A percentile compares a stretch with the other conserved stretches of the same genome.
Conservation (phyloP, 2,888 invertebrate species). For the Patella depressa region DNA sequence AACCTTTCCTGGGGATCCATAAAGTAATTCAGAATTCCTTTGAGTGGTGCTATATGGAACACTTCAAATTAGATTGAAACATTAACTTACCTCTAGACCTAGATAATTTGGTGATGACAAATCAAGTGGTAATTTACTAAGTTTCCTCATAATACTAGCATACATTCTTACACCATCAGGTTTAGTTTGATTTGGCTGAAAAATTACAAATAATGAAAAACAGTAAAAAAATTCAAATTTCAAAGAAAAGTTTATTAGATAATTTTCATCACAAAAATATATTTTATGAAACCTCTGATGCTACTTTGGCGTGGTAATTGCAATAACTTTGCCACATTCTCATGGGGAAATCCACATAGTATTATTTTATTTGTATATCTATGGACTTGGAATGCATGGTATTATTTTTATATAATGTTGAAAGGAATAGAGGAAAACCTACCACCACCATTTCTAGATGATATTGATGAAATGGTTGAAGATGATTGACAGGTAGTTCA, state of each 20-base stretch:
- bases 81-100: slow-evolving; percentile 57
- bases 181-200: slow-evolving; percentile 54
- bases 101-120: slow-evolving; percentile 58
- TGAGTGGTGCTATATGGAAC: background rate
- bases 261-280: background rate
- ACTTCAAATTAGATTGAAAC: background rate
- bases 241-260: background rate
- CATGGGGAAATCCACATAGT: no score
- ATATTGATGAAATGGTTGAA: slow-evolving; percentile 68
- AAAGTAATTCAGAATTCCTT: no score
- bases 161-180: slow-evolving; percentile 56
- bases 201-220: slow-evolving; percentile 3
- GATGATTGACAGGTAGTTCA: slow-evolving; percentile 57
- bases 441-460: slow-evolving; percentile 66
- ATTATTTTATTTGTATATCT: no score
- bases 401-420: no score
- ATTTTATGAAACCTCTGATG: no score
- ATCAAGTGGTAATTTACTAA: slow-evolving; percentile 52
- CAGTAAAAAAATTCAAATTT: background rate
- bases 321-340: no score
- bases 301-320: no score
- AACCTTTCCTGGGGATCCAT: no score
- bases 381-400: no score
- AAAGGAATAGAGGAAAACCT: slow-evolving; percentile 16
- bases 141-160: slow-evolving; percentile 58